Base-by-base conservation (phyloP, 1,140 invertebrate genomes). In the Sinella curviseta region DNA sequence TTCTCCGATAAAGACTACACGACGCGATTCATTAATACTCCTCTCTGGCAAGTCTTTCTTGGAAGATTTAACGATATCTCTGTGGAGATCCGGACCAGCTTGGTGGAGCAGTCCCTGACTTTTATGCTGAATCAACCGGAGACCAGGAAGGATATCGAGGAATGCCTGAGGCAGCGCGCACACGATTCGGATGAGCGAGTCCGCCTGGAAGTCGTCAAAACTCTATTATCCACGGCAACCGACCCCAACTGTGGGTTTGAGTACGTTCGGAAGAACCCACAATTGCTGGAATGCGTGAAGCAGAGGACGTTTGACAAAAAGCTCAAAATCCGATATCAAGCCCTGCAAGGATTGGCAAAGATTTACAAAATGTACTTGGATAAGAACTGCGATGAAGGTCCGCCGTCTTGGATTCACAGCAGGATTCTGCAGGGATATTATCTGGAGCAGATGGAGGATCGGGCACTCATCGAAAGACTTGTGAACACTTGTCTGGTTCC, bases 71-170 rank as follows among this genome's bases (percentile, higher is more conserved):
- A 98, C 87, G 97, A 99, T 86, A 98, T 99, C 83, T 95, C 92
- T 65, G 93, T 96, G 16, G 89, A 92, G 0, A 97, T 99, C 81
- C 91, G 97, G 70, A 96, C 93, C 33, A 96, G 97, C 85, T 99
- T 97, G 88, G 96, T 98, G 0, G 96, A 98, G 86, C 97, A 97
- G 86, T 97, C 96, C 17, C 97, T 98, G 94, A 95, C 98, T 86
- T 98, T 99, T 86, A 88, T 99, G 28, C 88, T 98, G 1, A 97
- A 99, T 87, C 97, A 99, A 88, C 94, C 95, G 0, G 94, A 96
- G 85, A 48, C 39, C 8, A 8, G 39, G 20, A 20, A 12, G 20
- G 8, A 8, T 48, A 12, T 48, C 8, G 39, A 48, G 20, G 39
- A 48, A 8, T 20, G 8, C 8, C 20, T 48, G 39, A 20, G 8